phyloP scores from a whole-genome alignment of 2,888 invertebrate genomes.

The Tenthredo mesomela region DNA sequence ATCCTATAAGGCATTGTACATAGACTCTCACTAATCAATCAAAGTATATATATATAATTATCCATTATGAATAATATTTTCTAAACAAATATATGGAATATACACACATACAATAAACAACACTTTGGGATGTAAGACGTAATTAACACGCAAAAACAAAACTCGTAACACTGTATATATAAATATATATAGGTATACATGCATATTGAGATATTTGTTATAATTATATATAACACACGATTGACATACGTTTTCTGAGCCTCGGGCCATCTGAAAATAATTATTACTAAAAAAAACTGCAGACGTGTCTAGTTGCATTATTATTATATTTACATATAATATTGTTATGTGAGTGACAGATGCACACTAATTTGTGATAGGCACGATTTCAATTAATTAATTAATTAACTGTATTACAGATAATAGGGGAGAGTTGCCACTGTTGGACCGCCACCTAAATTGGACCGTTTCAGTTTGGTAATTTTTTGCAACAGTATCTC shows the following conservation, averaged over 20 bases:
- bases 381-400: neutral
- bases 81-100: neutral
- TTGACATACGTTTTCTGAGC: constrained; percentile 77
- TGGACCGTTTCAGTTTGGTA: too few relatives aligned
- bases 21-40: neutral
- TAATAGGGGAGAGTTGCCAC: too few relatives aligned
- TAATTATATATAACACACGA: constrained; percentile 46
- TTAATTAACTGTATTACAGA: too few relatives aligned
- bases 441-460: too few relatives aligned
- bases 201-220: neutral
- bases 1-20: neutral
- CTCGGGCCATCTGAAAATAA: constrained; percentile 77
- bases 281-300: constrained; percentile 66
- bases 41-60: neutral
- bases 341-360: neutral
- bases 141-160: neutral
- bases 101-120: neutral
- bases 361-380: constrained; percentile 51
- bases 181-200: neutral
- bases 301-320: neutral
- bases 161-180: neutral
- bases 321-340: constrained; percentile 53
- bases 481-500: too few relatives aligned
- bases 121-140: neutral
- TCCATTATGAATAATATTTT: neutral